Base-by-base conservation (phyloP, 2,113 vertebrate species). In the Cygnus atratus region DNA sequence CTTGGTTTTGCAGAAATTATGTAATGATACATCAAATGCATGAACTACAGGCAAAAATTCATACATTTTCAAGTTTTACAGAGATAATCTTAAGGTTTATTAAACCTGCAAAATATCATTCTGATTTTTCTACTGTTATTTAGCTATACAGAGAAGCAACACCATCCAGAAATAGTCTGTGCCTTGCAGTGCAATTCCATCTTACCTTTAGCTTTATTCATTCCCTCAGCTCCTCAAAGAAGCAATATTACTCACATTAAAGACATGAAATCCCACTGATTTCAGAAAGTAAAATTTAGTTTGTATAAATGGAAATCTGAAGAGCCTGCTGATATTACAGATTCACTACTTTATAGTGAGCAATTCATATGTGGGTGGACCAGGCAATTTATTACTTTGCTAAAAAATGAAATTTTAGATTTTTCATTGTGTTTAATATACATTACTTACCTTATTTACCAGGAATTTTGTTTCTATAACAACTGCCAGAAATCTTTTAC, bases 261-360 rank as follows among this genome's bases (percentile, higher is more conserved):
- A n/a, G n/a, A n/a, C n/a, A n/a, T n/a, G n/a, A n/a, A n/a, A n/a
- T n/a, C n/a, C n/a, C n/a, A n/a, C n/a, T n/a, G n/a, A n/a, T n/a
- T n/a, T n/a, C n/a, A n/a, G 44, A 84, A 86, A 90, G 43, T 19
- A 91, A 88, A 62, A 77, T 81, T 94, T 71, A 77, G 55, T 81
- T 87, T 86, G 41, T 62, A 66, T 54, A 75, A 87, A 79, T 65
- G 21, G 15, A 86, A 81, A 82, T 61, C 18, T 77, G 59, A 90
- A 71, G 6, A 87, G 1, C 8, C 10, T 72, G 5, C 14, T 84
- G 21, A 52, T 79, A 59, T n/a, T 55, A 67, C 17, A 78, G 28
- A 48, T 31, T 87, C 5, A 31, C 18, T 52, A 33, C 16, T 77
- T 57, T 35, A 41, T 10, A 78, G 2, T 18, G 8, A 12, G 7